phyloP scores from a whole-genome alignment of 2,888 invertebrate genomes.

The Mechanitis mazaeus region DNA sequence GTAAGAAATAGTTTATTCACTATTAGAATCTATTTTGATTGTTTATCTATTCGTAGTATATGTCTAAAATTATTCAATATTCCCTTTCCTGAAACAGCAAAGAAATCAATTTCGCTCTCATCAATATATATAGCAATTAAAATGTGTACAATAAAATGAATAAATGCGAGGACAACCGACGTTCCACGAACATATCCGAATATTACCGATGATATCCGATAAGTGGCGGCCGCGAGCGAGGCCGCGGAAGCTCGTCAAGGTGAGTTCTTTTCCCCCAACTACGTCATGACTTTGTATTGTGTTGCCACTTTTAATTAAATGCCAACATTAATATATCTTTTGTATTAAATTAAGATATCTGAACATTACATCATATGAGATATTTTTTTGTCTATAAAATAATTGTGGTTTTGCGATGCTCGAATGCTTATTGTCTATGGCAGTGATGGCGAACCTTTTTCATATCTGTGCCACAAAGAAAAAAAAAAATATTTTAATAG shows the following conservation, averaged over 20 bases:
- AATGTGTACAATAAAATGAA: conserved; percentile 39
- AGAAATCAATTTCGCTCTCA: conserved; percentile 2
- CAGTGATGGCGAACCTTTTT: too few species aligned
- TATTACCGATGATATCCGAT: conserved; percentile 38
- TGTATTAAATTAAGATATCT: too few species aligned
- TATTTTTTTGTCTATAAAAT: too few species aligned
- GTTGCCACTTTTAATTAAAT: conserved; percentile 42
- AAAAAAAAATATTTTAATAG: too few species aligned
- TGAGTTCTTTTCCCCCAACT: conserved; percentile 67
- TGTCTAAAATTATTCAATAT: too few species aligned
- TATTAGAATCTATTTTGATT: too few species aligned
- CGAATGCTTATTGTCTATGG: too few species aligned
- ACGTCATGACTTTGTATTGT: conserved; percentile 60
- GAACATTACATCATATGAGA: too few species aligned
- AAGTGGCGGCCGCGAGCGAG: conserved; percentile 69
- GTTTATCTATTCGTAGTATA: too few species aligned
- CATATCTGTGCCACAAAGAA: too few species aligned
- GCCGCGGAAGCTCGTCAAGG: conserved; percentile 70
- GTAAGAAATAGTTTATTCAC: too few species aligned
- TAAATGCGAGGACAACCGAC: conserved; percentile 36
- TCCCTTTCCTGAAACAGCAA: not conserved
- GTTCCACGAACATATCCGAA: conserved; percentile 20
- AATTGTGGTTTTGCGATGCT: too few species aligned
- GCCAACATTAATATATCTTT: conserved; percentile 18
- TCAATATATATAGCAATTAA: conserved; percentile 40